Evolutionary conservation across 2,888 invertebrate genomes (phyloP).

Genomic region (Esperia sulphurella): DNA sequence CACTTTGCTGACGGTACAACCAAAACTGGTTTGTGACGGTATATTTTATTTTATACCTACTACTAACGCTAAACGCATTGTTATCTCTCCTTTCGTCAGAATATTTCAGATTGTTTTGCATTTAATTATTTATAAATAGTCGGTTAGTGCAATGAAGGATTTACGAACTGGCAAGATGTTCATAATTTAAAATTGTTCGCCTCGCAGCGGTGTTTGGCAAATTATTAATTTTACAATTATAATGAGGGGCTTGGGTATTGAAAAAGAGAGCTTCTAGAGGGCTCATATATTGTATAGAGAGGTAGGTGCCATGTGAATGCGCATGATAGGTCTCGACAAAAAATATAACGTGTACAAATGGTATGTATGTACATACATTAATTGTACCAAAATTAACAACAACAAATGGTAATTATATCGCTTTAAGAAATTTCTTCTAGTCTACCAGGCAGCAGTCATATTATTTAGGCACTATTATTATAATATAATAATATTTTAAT

Average conservation of each 20-base stretch:
- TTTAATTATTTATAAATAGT: conserved; percentile 41
- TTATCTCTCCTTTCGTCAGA: conserved; percentile 55
- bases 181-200: conserved; percentile 33
- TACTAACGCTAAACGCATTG: conserved; percentile 48
- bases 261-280: not conserved
- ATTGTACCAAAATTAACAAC: no score
- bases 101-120: conserved; percentile 59
- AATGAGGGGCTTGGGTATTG: conserved; percentile 20
- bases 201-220: conserved; percentile 36
- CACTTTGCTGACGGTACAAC: conserved; percentile 45
- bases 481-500: no score
- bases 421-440: no score
- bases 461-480: no score
- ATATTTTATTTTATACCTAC: conserved; percentile 44
- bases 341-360: no score
- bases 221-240: conserved; percentile 44
- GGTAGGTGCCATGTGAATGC: no score
- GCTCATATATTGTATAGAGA: not conserved
- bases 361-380: no score
- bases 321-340: no score
- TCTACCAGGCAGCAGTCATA: no score
- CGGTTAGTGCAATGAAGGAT: conserved; percentile 35
- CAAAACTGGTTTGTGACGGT: conserved; percentile 45
- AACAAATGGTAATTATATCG: no score
- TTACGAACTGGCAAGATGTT: conserved; percentile 53